Evolutionary conservation across 2,888 invertebrate species (phyloP), one percentile per base, ranked within the genome.

Genomic region (Drosophila mayaguana): DNA sequence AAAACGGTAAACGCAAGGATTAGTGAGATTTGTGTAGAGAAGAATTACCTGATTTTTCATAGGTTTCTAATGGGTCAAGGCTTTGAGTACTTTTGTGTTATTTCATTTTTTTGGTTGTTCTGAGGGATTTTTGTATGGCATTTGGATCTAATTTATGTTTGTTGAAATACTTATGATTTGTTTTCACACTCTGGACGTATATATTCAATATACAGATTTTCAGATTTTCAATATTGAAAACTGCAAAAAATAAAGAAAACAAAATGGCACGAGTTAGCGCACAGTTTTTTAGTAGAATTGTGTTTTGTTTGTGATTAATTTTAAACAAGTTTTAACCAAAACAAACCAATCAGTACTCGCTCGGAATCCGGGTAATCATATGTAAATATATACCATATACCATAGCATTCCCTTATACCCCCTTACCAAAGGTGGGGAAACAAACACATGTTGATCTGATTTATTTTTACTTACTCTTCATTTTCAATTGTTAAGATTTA

Each of bases 391-490:
- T 53, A 42, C 50, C 66, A 50, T 18, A 50, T 50, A 50, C 48
- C 48, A 70, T 67, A 53, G 61, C 64, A 80, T 83, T 84, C 79
- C 90, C 82, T 60, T 81, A 59, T 62, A 88, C 90, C 88, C 90
- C 88, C 88, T 88, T 88, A 90, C 91, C 88, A 88, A 88, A 88
- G 88, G 87, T 81, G 84, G 83, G 85, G 80, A 91, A 91, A 85
- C 84, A 91, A 91, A 91, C 84, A 91, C 90, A 86, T 82, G 67
- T 80, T 76, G 73, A 76, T 85, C 75, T 72, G 80, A 83, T 86
- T 89, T 90, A 90, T 89, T 90, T 77, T 90, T 91, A 91, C 83
- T 78, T 82, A 90, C 88, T 90, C 76, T 84, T 83, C 73, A 75
- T 90, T 83, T 83, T 81, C 72, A 84, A 79, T 79, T 75, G 65